These are phyloP conservation scores for Aurelia sp. DNA, from an alignment of 30 jellyfish, hydroid and myxozoan genomes.

Conservation along the genomic window DNA sequence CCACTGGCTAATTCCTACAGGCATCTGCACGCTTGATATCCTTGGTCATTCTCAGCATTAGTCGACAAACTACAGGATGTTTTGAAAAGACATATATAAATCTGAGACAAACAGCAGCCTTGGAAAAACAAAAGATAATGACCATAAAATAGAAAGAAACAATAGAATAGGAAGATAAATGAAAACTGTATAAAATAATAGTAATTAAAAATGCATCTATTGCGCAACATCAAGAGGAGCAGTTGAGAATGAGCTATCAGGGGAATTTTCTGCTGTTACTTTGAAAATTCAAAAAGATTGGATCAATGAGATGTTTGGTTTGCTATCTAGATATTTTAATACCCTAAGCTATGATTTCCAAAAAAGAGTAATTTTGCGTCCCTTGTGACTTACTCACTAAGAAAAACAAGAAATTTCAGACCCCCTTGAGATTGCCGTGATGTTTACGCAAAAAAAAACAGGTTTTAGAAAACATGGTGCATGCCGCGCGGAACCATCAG, in stretches of 20 bases:
- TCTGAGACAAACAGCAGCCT: slow-evolving; percentile 31
- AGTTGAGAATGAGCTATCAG: too few relatives aligned
- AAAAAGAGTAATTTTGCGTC: too few relatives aligned
- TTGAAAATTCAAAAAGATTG: slow-evolving; percentile 6
- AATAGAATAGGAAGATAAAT: background rate
- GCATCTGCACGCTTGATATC: slow-evolving; percentile 45
- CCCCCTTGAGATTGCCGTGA: too few relatives aligned
- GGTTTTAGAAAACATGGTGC: too few relatives aligned
- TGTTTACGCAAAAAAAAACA: too few relatives aligned
- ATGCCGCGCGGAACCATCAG: too few relatives aligned
- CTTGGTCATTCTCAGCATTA: background rate
- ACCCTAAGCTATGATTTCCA: too few relatives aligned
- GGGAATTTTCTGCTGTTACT: slow-evolving; percentile 31
- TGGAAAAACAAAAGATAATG: slow-evolving; percentile 16
- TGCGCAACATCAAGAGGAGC: too few relatives aligned
- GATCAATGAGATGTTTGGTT: slow-evolving; percentile 20
- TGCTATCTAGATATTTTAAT: background rate
- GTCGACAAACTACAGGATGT: slow-evolving; percentile 27
- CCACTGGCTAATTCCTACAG: slow-evolving; percentile 60
- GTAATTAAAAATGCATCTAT: too few relatives aligned
- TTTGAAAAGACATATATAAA: slow-evolving; percentile 11
- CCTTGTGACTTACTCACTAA: too few relatives aligned
- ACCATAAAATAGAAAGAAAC: slow-evolving; percentile 1
- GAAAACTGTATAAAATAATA: too few relatives aligned
- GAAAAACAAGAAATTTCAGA: too few relatives aligned